Evolutionary conservation across 2,797 vertebrate species (phyloP), one percentile per base, ranked within the genome.

Genomic region (Thripadectes ignobilis): DNA sequence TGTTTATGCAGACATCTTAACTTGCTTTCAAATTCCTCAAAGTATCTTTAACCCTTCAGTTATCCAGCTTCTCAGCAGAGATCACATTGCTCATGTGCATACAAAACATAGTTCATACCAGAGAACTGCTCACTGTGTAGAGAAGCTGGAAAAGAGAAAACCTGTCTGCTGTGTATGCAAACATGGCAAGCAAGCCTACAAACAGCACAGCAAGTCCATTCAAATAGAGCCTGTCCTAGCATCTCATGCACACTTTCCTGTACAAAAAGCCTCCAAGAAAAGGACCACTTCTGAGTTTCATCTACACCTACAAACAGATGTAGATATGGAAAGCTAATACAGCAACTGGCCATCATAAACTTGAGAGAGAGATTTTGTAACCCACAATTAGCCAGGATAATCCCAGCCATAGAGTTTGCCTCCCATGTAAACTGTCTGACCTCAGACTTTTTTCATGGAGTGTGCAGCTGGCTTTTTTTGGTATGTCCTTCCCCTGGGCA

Each of bases 291-390:
- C 46, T 34, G 14, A 80, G 58, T 54, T 49, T 69, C 72, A 19
- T 34, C 78, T 91, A 95, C 94, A 96, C 86, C 91, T 93, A 89
- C 73, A 85, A 95, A 83, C 88, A 96, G 86, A 91, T 94, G 84
- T 39, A 77, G 26, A 87, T 87, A 68, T n/a, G 19, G 78, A 85
- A 95, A 84, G 49, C 58, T 75, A 86, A 21, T 49, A 59, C 8
- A 85, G 68, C 24, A 94, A 24, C 13, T 88, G 68, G 78, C 75
- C 54, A 52, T 8, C 4, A 30, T 77, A 85, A 83, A 83, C 27
- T 71, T 81, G 30, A 57, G 13, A n/a, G 78, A 77, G 81, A 51
- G 26, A 62, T 58, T 89, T 65, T 93, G 89, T 41, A 96, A 83
- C 63, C 72, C 80, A 80, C 49, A 91, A 80, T 62, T 92, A 66